phyloP scores from a whole-genome alignment of 1,140 invertebrate species.

The Sitophilus oryzae region DNA sequence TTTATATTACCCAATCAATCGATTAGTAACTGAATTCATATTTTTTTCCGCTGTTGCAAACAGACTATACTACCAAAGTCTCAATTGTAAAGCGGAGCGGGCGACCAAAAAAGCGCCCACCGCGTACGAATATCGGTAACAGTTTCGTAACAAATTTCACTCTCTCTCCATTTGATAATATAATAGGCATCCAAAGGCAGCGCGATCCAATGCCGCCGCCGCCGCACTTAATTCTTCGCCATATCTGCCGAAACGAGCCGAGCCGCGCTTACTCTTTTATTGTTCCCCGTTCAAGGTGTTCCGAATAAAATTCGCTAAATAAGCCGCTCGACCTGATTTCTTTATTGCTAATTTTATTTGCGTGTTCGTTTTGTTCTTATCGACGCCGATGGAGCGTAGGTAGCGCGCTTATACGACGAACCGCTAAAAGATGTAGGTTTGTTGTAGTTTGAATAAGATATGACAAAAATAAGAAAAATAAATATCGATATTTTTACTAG shows the following conservation, averaged over 20 bases:
- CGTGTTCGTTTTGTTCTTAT: too few species aligned
- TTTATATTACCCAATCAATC: too few species aligned
- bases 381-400: too few species aligned
- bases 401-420: too few species aligned
- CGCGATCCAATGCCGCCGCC: background rate
- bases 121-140: background rate
- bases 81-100: background rate
- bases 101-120: background rate
- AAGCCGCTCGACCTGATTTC: background rate
- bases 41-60: background rate
- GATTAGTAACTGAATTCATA: background rate
- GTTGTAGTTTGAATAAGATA: too few species aligned
- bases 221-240: too few species aligned
- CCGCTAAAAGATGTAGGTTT: too few species aligned
- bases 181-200: background rate
- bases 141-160: background rate
- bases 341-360: background rate
- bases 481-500: too few species aligned
- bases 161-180: constrained; percentile 2
- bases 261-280: too few species aligned
- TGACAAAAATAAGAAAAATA: too few species aligned
- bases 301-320: constrained; percentile 2
- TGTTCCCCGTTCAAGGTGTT: constrained; percentile 3
- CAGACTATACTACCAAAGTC: background rate
- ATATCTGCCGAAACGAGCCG: too few species aligned